These are phyloP conservation scores for Megaceryle maxima DNA, from an alignment of 2,113 vertebrate species.

Conservation along the genomic window DNA sequence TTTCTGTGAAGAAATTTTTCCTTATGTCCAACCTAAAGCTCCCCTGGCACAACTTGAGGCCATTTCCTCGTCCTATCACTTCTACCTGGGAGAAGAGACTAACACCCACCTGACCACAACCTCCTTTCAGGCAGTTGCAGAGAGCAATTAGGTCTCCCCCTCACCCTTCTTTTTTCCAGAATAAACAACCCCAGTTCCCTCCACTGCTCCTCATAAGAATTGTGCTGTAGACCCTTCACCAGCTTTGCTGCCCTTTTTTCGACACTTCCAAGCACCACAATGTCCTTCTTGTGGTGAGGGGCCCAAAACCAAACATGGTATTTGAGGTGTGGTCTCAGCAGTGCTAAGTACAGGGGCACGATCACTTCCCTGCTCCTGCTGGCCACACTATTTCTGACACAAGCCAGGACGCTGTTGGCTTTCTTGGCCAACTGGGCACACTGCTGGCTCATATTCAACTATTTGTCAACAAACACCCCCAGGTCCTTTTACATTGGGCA, in stretches of 20 bases:
- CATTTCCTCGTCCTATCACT: not conserved
- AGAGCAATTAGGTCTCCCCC: not conserved
- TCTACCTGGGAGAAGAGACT: not conserved
- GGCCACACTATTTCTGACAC: not conserved
- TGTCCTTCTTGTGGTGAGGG: not conserved
- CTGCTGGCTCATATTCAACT: not conserved
- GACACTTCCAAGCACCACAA: not conserved
- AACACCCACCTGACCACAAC: not conserved
- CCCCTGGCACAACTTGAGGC: not conserved
- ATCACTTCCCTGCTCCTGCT: not conserved
- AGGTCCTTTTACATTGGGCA: not conserved
- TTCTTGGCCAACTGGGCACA: not conserved
- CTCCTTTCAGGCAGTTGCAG: not conserved
- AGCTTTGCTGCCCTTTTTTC: not conserved
- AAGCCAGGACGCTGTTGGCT: not conserved
- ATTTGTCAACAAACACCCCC: not conserved
- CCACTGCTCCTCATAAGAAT: not conserved
- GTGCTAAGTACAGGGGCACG: not conserved
- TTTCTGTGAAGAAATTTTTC: not conserved
- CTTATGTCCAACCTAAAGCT: not conserved
- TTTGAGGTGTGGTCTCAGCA: not conserved
- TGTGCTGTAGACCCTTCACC: not conserved
- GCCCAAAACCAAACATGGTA: not conserved
- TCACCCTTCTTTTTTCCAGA: not conserved
- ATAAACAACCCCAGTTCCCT: not conserved